A percentile compares a stretch with the other conserved stretches of the same genome.
phyloP scores from a whole-genome alignment of 2,797 vertebrate genomes.

The Phoebastria nigripes region DNA sequence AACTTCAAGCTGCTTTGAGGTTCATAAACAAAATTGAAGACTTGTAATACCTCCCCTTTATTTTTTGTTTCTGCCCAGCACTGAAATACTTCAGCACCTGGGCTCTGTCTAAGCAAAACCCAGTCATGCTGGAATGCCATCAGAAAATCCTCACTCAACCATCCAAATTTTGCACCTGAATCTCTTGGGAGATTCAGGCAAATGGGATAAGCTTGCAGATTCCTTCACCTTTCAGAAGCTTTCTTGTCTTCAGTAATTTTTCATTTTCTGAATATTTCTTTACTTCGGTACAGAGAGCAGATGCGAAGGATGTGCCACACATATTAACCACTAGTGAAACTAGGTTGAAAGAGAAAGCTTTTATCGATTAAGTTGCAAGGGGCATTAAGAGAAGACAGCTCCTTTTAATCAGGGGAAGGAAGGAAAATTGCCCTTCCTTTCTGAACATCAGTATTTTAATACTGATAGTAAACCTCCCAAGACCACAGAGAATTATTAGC shows the following conservation, averaged over 20 bases:
- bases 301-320: not conserved
- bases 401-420: not conserved
- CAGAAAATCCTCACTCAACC: not conserved
- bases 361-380: not conserved
- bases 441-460: not conserved
- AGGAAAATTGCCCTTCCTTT: not conserved
- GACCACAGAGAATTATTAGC: not conserved
- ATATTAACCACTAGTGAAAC: not conserved
- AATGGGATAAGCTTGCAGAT: constrained; percentile 14
- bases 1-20: not conserved
- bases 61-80: not conserved
- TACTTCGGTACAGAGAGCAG: not conserved
- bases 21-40: not conserved
- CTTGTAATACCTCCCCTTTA: not conserved
- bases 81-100: not conserved
- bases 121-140: not conserved
- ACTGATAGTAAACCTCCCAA: not conserved
- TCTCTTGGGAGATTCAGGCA: not conserved
- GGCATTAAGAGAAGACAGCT: not conserved
- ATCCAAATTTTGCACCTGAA: not conserved
- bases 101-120: not conserved
- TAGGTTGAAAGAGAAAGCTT: not conserved
- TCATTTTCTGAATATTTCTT: constrained; percentile 35
- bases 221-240: constrained; percentile 15
- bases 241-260: constrained; percentile 32